These are phyloP conservation scores for Neomonachus schauinslandi DNA, from an alignment of 2,113 vertebrate genomes.

Conservation along the genomic window DNA sequence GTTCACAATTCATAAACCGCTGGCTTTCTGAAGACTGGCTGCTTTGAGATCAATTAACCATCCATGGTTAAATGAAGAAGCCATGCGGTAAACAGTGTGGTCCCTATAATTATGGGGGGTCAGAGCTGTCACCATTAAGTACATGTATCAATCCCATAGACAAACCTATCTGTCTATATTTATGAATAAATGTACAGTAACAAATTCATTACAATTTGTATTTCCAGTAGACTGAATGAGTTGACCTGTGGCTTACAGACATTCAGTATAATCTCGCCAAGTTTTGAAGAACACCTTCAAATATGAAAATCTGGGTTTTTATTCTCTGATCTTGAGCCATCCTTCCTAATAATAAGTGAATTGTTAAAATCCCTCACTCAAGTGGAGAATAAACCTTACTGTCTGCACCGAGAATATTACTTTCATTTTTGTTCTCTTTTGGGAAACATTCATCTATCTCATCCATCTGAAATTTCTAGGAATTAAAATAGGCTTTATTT, in stretches of 20 bases:
- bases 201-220: not conserved
- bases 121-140: not conserved
- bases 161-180: not conserved
- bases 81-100: not conserved
- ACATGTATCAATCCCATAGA: not conserved
- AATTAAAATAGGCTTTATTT: not conserved
- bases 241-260: not conserved
- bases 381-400: not conserved
- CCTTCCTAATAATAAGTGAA: not conserved
- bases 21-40: not conserved
- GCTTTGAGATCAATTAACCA: not conserved
- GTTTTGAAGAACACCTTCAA: not conserved
- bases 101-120: not conserved
- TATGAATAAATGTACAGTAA: not conserved
- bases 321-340: not conserved
- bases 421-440: not conserved
- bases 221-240: not conserved
- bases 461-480: not conserved
- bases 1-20: not conserved
- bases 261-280: not conserved
- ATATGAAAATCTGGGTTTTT: not conserved
- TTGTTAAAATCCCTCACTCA: not conserved
- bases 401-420: not conserved
- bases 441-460: not conserved
- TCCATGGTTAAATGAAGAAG: not conserved